phyloP scores from a whole-genome alignment of 2,888 invertebrate species.

The Coleophora deauratella region DNA sequence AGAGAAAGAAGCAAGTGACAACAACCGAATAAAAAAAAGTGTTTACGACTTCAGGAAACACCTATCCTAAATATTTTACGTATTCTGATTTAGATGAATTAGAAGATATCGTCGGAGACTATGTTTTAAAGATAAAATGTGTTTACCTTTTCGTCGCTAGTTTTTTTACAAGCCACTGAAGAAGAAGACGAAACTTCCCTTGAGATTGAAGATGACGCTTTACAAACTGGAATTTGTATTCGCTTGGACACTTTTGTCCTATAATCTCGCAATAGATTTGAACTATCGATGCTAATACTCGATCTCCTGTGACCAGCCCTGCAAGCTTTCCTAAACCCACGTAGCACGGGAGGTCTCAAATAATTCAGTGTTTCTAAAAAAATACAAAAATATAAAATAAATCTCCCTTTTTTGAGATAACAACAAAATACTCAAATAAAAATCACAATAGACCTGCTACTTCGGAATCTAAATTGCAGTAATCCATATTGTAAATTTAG shows the following conservation, averaged over 20 bases:
- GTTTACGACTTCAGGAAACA: no score
- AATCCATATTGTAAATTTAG: constrained; percentile 42
- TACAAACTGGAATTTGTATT: constrained; percentile 10
- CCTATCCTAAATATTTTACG: no score
- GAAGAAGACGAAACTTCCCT: constrained; percentile 17
- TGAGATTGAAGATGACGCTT: constrained; percentile 18
- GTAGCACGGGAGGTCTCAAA: constrained; percentile 38
- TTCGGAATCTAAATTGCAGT: constrained; percentile 33
- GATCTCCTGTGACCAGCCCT: constrained; percentile 6
- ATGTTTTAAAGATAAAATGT: constrained; percentile 1
- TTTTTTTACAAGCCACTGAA: constrained; percentile 33
- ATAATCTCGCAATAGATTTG: constrained; percentile 14
- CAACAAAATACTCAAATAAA: constrained; percentile 13
- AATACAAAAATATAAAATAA: constrained; percentile 26
- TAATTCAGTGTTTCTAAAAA: constrained; percentile 48
- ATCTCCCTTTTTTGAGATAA: constrained; percentile 7
- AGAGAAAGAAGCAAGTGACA: no score
- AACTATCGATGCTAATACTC: constrained; percentile 4
- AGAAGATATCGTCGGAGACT: no score
- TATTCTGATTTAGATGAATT: no score
- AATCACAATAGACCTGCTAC: constrained; percentile 33
- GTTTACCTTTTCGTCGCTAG: constrained; percentile 26
- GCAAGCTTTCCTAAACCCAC: constrained; percentile 18
- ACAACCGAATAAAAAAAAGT: no score
- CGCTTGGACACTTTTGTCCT: constrained; percentile 16